Conservation (phyloP, 2,888 invertebrate genomes). For the Thelaira solivaga region DNA sequence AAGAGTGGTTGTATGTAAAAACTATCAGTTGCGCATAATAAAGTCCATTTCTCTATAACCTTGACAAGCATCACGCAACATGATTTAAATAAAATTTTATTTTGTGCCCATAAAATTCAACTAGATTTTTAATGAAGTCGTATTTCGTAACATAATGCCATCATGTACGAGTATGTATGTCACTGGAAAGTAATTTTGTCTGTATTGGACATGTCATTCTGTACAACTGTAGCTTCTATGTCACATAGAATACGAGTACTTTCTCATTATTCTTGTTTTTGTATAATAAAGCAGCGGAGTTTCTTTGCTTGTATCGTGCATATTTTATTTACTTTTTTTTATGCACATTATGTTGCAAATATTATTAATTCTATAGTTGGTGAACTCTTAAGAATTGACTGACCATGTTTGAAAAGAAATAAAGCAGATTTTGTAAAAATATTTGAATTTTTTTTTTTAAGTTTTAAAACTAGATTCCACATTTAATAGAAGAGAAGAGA, state of each 20-base stretch:
- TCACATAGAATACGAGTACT: too few species aligned
- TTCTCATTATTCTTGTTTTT: slow-evolving; percentile 20
- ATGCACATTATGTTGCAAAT: slow-evolving; percentile 24
- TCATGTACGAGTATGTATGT: too few species aligned
- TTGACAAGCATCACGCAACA: slow-evolving; percentile 47
- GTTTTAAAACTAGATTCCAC: too few species aligned
- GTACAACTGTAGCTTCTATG: slow-evolving; percentile 7
- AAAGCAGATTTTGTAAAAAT: too few species aligned
- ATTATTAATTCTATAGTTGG: slow-evolving; percentile 35
- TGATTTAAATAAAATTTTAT: slow-evolving; percentile 29
- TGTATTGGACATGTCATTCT: slow-evolving; percentile 40
- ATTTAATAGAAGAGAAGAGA: too few species aligned
- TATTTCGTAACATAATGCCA: slow-evolving; percentile 36
- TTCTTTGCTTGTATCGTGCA: not conserved
- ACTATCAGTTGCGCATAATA: slow-evolving; percentile 34
- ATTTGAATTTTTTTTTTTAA: too few species aligned
- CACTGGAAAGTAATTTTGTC: slow-evolving; percentile 31
- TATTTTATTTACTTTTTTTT: not conserved
- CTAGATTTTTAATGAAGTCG: slow-evolving; percentile 58
- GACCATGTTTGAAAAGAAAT: slow-evolving; percentile 13
- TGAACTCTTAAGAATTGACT: not conserved
- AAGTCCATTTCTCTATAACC: slow-evolving; percentile 52
- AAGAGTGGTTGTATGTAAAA: too few species aligned
- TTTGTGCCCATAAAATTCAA: slow-evolving; percentile 46
- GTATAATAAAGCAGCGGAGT: slow-evolving; percentile 9